Conservation (phyloP, 2,113 vertebrate species). For the Psettodes erumei region DNA sequence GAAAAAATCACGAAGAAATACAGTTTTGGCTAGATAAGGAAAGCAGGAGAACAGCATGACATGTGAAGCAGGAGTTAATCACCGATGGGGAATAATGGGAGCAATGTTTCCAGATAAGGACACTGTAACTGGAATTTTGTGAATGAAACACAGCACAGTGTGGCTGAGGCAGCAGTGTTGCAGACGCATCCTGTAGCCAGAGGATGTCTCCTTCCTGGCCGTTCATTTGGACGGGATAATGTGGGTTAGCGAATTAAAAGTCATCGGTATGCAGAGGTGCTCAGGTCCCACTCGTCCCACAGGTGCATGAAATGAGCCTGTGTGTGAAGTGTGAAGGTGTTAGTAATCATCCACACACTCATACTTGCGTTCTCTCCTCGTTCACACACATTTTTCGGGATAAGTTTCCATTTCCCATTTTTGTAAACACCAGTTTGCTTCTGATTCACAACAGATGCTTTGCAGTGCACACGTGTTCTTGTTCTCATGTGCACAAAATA, state of each 20-base stretch:
- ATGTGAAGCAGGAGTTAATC: too few species aligned
- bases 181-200: neutral
- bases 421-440: neutral
- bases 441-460: neutral
- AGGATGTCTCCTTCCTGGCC: neutral
- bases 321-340: conserved; percentile 12
- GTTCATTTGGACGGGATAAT: conserved; percentile 9
- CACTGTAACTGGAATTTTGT: neutral
- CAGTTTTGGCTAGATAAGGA: neutral
- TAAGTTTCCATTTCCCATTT: neutral
- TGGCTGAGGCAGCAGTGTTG: neutral
- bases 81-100: too few species aligned
- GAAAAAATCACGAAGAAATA: neutral
- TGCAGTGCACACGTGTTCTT: neutral
- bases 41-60: neutral
- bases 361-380: neutral
- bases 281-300: conserved; percentile 19
- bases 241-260: conserved; percentile 8
- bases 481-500: neutral
- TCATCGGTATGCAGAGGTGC: conserved; percentile 36
- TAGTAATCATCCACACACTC: neutral
- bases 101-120: neutral
- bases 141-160: neutral
- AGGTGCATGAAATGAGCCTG: neutral
- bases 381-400: neutral